Evolutionary conservation across 2,113 vertebrate species (phyloP).

Genomic region (Loxodonta africana): DNA sequence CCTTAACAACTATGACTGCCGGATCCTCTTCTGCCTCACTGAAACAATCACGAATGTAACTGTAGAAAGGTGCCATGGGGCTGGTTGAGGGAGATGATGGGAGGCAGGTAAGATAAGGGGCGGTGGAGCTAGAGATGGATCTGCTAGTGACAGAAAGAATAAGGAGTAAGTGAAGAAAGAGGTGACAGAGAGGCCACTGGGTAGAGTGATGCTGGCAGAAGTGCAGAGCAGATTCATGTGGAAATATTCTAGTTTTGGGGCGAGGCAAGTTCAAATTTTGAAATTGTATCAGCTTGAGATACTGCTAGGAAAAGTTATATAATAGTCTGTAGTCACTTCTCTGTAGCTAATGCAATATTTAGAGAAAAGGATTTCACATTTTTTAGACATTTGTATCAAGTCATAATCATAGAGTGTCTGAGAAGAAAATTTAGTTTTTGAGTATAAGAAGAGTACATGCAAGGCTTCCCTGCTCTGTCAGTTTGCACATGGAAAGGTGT

Average conservation of each 20-base stretch:
- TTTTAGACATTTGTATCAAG: not conserved
- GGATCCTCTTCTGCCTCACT: not conserved
- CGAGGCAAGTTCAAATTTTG: not conserved
- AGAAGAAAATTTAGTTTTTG: not conserved
- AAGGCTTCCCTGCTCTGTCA: not conserved
- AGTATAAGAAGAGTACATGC: not conserved
- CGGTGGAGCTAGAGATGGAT: not conserved
- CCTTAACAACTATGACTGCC: not conserved
- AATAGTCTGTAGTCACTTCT: not conserved
- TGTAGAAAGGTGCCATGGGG: fast-evolving
- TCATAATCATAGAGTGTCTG: not conserved
- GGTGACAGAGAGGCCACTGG: not conserved
- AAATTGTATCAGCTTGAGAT: not conserved
- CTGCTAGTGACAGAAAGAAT: not conserved
- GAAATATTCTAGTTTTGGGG: not conserved
- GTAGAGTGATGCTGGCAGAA: not conserved
- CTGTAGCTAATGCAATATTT: not conserved
- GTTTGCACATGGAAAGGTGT: not conserved
- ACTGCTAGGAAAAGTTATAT: not conserved
- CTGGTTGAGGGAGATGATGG: not conserved
- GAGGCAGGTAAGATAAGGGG: not conserved
- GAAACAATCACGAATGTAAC: not conserved
- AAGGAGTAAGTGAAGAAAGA: not conserved
- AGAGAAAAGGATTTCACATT: not conserved
- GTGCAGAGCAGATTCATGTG: not conserved